Evolutionary conservation across 2,113 vertebrate genomes (phyloP).

Genomic region (Ochotona princeps): DNA sequence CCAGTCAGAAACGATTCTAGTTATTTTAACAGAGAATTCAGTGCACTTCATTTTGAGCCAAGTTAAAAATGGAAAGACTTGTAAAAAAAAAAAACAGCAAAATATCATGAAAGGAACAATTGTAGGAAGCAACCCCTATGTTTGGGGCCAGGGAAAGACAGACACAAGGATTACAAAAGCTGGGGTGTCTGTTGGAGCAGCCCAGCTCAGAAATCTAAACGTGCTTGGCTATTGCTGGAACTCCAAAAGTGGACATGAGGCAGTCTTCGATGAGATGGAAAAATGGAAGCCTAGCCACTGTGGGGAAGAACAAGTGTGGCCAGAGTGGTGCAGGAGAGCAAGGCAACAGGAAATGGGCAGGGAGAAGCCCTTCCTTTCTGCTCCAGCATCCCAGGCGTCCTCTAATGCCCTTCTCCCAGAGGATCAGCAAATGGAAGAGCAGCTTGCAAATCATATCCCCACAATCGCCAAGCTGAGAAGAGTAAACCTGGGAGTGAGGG

Average conservation of each 20-base stretch:
- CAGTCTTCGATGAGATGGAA: neutral
- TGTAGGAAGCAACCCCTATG: neutral
- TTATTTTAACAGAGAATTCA: conserved; percentile 42
- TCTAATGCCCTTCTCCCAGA: neutral
- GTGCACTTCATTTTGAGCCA: neutral
- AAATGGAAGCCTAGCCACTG: neutral
- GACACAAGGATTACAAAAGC: neutral
- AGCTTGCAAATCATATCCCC: neutral
- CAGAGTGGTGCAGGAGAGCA: neutral
- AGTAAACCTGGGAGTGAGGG: neutral
- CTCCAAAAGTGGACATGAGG: neutral
- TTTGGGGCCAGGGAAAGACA: neutral
- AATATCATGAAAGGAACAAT: neutral
- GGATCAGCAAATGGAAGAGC: neutral
- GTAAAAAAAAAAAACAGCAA: neutral
- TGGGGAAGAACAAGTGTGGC: neutral
- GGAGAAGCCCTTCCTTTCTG: neutral
- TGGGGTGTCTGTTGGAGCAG: neutral
- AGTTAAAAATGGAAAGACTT: neutral
- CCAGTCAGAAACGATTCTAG: neutral
- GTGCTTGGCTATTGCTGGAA: neutral
- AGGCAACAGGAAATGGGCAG: neutral
- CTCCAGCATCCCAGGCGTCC: neutral
- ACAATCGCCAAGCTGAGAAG: neutral
- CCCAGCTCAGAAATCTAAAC: neutral